Conservation (phyloP, 1,140 invertebrate genomes). For the Mactra quadrangularis region DNA sequence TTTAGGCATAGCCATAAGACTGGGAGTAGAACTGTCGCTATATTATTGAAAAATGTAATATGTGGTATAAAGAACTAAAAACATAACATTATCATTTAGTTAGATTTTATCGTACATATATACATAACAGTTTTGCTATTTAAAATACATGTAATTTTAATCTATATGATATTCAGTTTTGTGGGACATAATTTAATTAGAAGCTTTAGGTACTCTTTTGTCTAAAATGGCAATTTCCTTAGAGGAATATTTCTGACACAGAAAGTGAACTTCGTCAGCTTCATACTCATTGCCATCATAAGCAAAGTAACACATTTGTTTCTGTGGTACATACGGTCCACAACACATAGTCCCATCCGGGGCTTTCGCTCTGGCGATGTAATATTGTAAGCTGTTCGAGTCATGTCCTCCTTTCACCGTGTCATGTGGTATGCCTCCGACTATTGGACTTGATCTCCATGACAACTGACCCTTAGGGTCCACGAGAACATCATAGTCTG, state of each 20-base stretch:
- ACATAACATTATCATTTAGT: too few species aligned
- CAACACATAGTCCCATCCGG: constrained; percentile 32
- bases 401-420: constrained; percentile 41
- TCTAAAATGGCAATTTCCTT: not conserved
- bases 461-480: not conserved
- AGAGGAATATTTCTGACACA: not conserved
- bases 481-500: constrained; percentile 34
- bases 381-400: constrained; percentile 18
- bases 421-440: constrained; percentile 34
- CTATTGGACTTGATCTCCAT: constrained; percentile 13
- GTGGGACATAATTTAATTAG: too few species aligned
- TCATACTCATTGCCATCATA: constrained; percentile 24
- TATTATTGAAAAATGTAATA: too few species aligned
- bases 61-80: too few species aligned
- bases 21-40: too few species aligned
- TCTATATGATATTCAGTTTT: too few species aligned
- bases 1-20: too few species aligned
- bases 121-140: too few species aligned
- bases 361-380: constrained; percentile 27
- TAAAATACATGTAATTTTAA: too few species aligned
- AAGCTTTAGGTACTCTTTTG: too few species aligned
- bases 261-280: constrained; percentile 17
- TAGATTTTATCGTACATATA: too few species aligned
- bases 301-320: constrained; percentile 44
- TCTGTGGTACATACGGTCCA: constrained; percentile 27